Conservation (phyloP, 2,113 vertebrate genomes). For the Mesocricetus auratus region DNA sequence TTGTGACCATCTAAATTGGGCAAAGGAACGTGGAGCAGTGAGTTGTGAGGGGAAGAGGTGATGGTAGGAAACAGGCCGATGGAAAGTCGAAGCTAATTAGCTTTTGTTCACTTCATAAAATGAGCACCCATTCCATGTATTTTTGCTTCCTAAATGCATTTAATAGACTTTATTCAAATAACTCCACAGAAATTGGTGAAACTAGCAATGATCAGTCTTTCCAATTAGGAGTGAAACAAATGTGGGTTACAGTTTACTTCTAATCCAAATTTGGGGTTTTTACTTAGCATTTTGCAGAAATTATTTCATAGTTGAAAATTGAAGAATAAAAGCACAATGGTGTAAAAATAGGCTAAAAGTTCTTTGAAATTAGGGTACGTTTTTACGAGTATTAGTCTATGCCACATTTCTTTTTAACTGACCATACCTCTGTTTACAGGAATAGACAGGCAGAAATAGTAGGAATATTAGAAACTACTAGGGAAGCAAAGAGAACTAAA, state of each 20-base stretch:
- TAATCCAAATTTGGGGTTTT: neutral
- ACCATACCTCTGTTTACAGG: neutral
- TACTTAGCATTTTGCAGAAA: neutral
- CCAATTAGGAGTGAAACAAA: neutral
- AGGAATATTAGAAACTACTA: neutral
- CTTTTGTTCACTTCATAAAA: neutral
- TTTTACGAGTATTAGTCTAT: neutral
- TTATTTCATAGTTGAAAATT: neutral
- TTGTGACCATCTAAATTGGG: neutral
- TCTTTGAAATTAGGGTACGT: neutral
- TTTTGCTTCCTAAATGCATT: neutral
- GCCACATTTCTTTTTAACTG: neutral
- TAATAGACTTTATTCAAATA: neutral
- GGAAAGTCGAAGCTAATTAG: neutral
- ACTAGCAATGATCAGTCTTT: neutral
- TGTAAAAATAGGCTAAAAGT: neutral
- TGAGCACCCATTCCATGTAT: neutral
- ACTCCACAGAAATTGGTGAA: neutral
- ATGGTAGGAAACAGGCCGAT: neutral
- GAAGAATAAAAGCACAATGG: neutral
- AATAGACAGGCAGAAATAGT: neutral
- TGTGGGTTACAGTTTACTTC: neutral
- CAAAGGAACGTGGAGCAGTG: neutral
- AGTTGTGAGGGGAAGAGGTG: neutral
- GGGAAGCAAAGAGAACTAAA: neutral